Base-by-base conservation (phyloP, 2,888 invertebrate species). In the Apamea epomidion region DNA sequence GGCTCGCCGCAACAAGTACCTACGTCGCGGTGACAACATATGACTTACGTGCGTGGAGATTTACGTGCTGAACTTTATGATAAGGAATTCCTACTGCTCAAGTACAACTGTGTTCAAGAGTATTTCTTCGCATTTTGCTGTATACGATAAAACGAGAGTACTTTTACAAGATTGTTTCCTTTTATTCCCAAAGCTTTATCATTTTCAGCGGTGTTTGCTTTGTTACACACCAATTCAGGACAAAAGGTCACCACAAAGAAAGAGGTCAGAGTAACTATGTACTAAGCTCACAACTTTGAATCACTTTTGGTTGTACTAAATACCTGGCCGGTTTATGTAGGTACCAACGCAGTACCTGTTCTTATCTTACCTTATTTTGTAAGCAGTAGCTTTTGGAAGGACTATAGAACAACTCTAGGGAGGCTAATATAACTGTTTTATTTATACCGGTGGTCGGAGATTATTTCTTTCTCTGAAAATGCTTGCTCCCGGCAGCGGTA, bases 221-320 rank as follows among this genome's bases (percentile, higher is more conserved):
- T 60, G 58, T 68, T 37, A 60, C n/a, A 37, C 37, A 60, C n/a
- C 18, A 72, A 62, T 62, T 70, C 62, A 72, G 45, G 54, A 81
- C 72, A 71, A 75, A 81, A 45, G n/a, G 60, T 32, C 4, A 3
- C 60, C 18, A n/a, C n/a, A 58, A 60, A 37, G 18, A 72, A 48
- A 62, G 60, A 62, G 60, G 37, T 62, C 37, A 37, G 6, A 72
- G 32, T 60, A 37, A 37, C 71, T 60, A 60, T 18, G n/a, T 60
- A 72, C 62, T 62, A 7, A 37, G 37, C n/a, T 62, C 72, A 60
- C 18, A 58, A 58, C n/a, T 37, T 60, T 60, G 32, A 32, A 12
- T 18, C 18, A 72, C 3, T 18, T n/a, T 58, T 58, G n/a, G 12
- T 72, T 62, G 7, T 37, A 72, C 37, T 72, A 70, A 62, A 71